These are phyloP conservation scores for Acrobasis suavella DNA, from an alignment of 2,888 invertebrate species.

Conservation along the genomic window DNA sequence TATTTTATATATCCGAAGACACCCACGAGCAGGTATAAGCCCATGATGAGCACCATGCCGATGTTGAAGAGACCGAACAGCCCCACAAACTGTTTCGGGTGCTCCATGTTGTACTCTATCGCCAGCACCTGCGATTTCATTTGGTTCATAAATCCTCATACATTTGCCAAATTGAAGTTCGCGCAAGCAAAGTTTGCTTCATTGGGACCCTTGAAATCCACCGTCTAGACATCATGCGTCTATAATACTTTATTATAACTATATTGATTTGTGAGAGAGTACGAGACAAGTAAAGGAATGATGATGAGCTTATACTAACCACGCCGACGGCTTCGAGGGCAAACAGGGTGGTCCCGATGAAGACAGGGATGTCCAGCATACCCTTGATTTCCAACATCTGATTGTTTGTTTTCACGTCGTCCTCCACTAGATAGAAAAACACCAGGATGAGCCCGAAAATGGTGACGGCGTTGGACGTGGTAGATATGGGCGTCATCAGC, in stretches of 20 bases:
- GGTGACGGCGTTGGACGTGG: constrained; percentile 89
- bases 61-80: constrained; percentile 90
- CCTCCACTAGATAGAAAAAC: constrained; percentile 86
- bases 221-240: too few species aligned
- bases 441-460: constrained; percentile 87
- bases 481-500: constrained; percentile 89
- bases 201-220: too few species aligned
- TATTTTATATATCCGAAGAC: constrained; percentile 94
- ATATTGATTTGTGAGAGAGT: too few species aligned
- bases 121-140: constrained; percentile 87
- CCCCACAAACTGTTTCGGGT: constrained; percentile 89
- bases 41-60: constrained; percentile 88
- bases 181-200: too few species aligned
- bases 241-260: too few species aligned
- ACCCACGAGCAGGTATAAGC: constrained; percentile 90
- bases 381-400: constrained; percentile 74
- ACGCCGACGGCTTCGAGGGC: constrained; percentile 91
- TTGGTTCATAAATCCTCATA: too few species aligned
- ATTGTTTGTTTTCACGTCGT: constrained; percentile 78
- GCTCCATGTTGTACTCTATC: constrained; percentile 95
- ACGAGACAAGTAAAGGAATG: neutral
- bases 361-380: constrained; percentile 85
- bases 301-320: constrained; percentile 68
- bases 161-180: too few species aligned
- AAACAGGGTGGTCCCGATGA: constrained; percentile 93